Evolutionary conservation across 2,113 vertebrate genomes (phyloP), one percentile per base, ranked within the genome.

Genomic region (Elgaria multicarinata): DNA sequence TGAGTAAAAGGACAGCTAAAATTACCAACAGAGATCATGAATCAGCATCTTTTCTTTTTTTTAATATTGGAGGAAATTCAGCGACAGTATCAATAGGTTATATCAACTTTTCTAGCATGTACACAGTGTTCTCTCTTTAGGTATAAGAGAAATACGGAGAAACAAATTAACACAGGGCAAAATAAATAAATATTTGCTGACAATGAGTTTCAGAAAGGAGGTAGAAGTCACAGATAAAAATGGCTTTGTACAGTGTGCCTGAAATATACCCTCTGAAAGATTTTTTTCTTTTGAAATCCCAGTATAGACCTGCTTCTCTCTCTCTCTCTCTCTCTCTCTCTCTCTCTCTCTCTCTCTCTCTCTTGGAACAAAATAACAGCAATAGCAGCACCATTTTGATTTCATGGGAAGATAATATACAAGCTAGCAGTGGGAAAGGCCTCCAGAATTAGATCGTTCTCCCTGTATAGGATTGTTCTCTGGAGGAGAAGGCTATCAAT

Each of bases 11-110:
- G 80, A 93, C 16, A 1, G 1, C 72, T 94, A 92, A 83, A 93
- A 82, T 82, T 93, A 86, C 39, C 95, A 93, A 87, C 81, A 66
- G 94, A 87, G 83, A 83, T 86, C 94, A 87, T 95, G 93, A 96
- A 94, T 94, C 92, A 95, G 86, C 92, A 90, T 44, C 62, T 85
- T 92, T 50, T 50, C 8, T 87, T 81, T 89, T 87, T 67, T 69
- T 88, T 79, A 93, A 91, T 86, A 87, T 69, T 93, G 81, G 85
- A 86, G 86, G 89, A 87, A 91, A 90, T n/a, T 83, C 75, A 91
- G 86, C 79, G 87, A 62, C 24, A 83, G 76, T 88, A 93, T 86
- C 75, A 94, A 55, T 14, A 67, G 89, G 92, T 93, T 90, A 75
- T n/a, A 77, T 81, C 62, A 83, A 94, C 79, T 28, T 82, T 87